phyloP scores from a whole-genome alignment of 2,113 vertebrate species.

The Carassius auratus region DNA sequence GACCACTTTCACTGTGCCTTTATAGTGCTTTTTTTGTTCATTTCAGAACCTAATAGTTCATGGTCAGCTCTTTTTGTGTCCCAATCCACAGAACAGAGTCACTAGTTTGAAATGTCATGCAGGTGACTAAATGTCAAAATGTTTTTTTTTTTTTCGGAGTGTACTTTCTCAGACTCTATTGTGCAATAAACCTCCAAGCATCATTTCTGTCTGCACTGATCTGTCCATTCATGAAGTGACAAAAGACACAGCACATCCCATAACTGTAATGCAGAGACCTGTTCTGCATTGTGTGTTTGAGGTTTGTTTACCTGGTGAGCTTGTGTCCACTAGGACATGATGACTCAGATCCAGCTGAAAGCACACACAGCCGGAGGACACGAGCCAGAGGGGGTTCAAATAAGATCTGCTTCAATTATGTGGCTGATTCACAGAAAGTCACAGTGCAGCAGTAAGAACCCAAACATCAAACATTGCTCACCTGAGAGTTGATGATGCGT shows the following conservation, averaged over 20 bases:
- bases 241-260: not conserved
- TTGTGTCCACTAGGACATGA: not conserved
- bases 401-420: not conserved
- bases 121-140: not conserved
- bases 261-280: not conserved
- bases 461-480: constrained; percentile 65
- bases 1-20: not conserved
- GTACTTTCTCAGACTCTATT: not conserved
- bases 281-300: not conserved
- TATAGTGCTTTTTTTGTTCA: not conserved
- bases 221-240: not conserved
- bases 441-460: not conserved
- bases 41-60: not conserved
- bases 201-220: not conserved
- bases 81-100: not conserved
- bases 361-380: not conserved
- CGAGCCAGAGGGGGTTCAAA: not conserved
- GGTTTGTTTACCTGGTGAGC: not conserved
- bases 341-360: not conserved
- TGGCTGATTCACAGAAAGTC: not conserved
- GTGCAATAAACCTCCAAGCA: not conserved
- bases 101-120: not conserved
- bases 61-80: not conserved
- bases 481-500: constrained; percentile 97
- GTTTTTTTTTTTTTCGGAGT: not conserved